Base-by-base conservation (phyloP, 2,797 vertebrate species). In the Mormyrops boulengeri region DNA sequence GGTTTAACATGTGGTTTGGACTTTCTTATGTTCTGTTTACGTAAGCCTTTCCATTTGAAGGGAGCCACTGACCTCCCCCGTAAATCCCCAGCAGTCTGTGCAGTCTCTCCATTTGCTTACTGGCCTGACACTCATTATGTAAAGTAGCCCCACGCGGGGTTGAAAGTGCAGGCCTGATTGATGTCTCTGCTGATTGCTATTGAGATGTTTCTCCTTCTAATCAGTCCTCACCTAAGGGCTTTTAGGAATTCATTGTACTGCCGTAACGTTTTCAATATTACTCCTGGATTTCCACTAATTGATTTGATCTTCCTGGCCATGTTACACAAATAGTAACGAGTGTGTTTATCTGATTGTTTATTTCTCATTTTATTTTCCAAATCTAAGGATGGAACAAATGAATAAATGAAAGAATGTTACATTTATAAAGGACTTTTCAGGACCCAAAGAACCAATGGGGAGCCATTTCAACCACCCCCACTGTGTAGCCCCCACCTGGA, bases 151-250 rank as follows among this genome's bases (percentile, higher is more conserved):
- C 86, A 60, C 8, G 19, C 19, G 84, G 89, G 55, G 55, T 49
- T 50, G 77, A 44, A 50, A 53, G 53, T 22, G 85, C 47, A 44
- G 52, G n/a, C 38, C n/a, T 91, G 92, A 93, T 90, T 92, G 92
- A 93, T 91, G 90, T 88, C 34, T 90, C 30, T 41, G 17, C 82
- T 91, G 88, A 93, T 94, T 93, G 86, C 26, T 91, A 87, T 92
- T 87, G 91, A 92, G 85, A 90, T 53, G 52, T 88, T 91, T 91
- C 85, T 90, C 69, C 88, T 89, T 41, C 82, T 55, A 11, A 38
- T 87, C 69, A 77, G 30, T 38, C 12, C 49, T 87, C 86, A 89
- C 90, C 85, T 90, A 47, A 12, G 89, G 90, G 17, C 52, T 88
- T 88, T 69, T 92, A 77, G 89, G 52, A 91, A 91, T 89, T 89